Conservation (phyloP, 2,113 vertebrate genomes). For the Formicarius rufipectus region DNA sequence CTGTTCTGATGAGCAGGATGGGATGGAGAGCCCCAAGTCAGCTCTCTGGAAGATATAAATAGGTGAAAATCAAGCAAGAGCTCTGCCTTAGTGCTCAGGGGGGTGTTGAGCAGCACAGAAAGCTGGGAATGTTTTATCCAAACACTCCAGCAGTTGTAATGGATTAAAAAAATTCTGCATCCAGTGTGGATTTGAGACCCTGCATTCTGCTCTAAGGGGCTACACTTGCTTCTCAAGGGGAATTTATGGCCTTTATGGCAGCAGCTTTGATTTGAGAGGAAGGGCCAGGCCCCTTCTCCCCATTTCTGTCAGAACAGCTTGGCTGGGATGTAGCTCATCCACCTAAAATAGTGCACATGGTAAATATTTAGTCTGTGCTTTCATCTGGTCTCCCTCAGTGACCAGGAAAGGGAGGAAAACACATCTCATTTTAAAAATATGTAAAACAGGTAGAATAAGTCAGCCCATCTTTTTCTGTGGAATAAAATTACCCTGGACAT, state of each 20-base stretch:
- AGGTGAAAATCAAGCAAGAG: neutral
- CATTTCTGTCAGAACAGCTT: neutral
- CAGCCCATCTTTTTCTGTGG: neutral
- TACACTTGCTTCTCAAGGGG: neutral
- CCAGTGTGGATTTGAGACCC: neutral
- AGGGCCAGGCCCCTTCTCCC: accelerated
- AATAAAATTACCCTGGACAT: accelerated
- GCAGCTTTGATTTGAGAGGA: neutral
- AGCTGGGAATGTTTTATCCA: neutral
- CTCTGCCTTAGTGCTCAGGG: neutral
- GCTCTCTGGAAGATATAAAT: neutral
- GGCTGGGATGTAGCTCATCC: neutral
- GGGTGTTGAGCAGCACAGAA: neutral
- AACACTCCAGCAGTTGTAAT: neutral
- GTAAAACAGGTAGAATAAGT: accelerated
- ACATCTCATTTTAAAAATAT: neutral
- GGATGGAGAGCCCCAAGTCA: neutral
- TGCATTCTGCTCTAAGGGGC: neutral
- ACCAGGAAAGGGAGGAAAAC: neutral
- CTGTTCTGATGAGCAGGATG: neutral
- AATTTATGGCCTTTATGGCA: neutral
- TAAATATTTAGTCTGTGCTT: neutral
- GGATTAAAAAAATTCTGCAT: neutral
- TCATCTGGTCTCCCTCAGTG: neutral
- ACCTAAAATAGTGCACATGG: neutral